Evolutionary conservation across 2,113 vertebrate genomes (phyloP).

Genomic region (Orcinus orca): DNA sequence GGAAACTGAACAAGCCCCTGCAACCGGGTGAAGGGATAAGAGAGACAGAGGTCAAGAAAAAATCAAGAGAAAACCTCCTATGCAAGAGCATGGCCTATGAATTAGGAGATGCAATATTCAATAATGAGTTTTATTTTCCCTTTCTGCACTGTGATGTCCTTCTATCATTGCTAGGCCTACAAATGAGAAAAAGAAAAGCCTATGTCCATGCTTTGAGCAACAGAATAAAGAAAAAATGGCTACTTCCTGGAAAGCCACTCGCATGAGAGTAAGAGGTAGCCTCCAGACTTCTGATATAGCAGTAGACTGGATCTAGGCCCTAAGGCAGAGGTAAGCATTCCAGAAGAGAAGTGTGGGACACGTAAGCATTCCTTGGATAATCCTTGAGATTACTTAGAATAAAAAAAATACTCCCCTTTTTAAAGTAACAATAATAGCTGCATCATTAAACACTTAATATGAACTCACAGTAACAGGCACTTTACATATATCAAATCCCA

Average conservation of each 20-base stretch:
- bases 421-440: background rate
- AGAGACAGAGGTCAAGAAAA: background rate
- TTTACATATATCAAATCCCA: background rate
- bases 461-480: background rate
- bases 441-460: background rate
- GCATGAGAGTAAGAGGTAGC: background rate
- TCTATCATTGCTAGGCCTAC: background rate
- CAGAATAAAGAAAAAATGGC: background rate
- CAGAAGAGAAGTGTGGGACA: background rate
- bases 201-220: background rate
- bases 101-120: background rate
- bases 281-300: background rate
- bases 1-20: background rate
- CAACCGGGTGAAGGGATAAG: background rate
- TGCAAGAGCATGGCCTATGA: background rate
- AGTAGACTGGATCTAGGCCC: background rate
- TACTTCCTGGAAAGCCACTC: background rate
- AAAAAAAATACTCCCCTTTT: background rate
- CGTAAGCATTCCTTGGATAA: background rate
- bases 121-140: background rate
- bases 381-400: background rate
- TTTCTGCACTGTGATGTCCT: background rate
- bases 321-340: background rate
- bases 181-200: background rate
- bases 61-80: background rate